Percentiles rank a stretch among this genome's conserved stretches.
Evolutionary conservation across 64 coral and sea anemone genomes (phyloP).

Genomic region (Pachyseris speciosa): DNA sequence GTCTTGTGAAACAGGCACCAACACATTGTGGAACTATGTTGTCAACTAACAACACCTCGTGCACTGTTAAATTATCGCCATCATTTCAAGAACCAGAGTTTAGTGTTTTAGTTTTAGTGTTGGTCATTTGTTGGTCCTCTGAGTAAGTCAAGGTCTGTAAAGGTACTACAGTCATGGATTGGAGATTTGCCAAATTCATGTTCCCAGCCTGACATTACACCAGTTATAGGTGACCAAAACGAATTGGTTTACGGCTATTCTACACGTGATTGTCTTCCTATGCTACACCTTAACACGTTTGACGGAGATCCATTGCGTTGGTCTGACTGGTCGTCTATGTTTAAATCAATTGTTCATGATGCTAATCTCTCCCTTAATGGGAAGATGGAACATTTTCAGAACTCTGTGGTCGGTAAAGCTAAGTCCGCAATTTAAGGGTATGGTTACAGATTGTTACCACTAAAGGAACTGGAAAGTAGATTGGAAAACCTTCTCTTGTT

Average conservation of each 20-base stretch:
- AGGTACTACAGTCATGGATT: not conserved
- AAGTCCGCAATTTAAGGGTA: slow-evolving; percentile 61
- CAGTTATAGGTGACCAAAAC: not conserved
- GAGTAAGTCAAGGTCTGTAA: not conserved
- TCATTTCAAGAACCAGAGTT: not conserved
- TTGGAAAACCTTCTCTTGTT: slow-evolving; percentile 49
- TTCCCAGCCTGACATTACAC: not conserved
- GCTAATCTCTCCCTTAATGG: slow-evolving; percentile 33
- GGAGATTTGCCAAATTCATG: not conserved
- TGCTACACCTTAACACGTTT: not conserved
- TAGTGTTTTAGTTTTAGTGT: not conserved
- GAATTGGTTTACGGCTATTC: not conserved
- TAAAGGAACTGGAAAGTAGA: slow-evolving; percentile 39
- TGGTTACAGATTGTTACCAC: slow-evolving; percentile 50
- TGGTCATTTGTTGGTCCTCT: not conserved
- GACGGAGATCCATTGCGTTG: not conserved
- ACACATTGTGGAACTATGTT: not conserved
- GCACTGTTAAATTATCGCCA: not conserved
- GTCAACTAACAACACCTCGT: not conserved
- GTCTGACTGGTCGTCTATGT: slow-evolving; percentile 24
- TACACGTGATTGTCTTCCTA: not conserved
- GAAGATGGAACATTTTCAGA: slow-evolving; percentile 60
- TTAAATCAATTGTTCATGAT: slow-evolving; percentile 60
- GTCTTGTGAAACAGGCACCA: not conserved
- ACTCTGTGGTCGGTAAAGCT: slow-evolving; percentile 9